Percentiles rank a stretch among this genome's conserved stretches.
phyloP scores from a whole-genome alignment of 2,888 invertebrate species.

The Spilarctia lutea region DNA sequence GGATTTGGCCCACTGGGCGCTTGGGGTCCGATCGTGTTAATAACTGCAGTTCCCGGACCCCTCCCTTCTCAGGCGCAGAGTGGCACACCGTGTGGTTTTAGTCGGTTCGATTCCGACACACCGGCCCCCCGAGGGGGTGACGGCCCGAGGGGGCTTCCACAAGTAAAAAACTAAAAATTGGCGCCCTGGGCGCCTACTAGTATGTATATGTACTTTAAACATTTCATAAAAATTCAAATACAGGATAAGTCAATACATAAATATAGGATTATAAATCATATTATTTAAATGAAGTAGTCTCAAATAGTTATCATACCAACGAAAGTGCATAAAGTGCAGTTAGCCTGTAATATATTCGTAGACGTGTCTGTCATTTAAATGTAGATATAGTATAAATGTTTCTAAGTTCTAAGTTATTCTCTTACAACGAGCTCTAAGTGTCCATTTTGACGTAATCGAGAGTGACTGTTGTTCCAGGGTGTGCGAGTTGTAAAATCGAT shows the following conservation, averaged over 20 bases:
- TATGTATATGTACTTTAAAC: too few species aligned
- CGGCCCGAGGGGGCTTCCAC: too few species aligned
- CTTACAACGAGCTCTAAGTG: neutral
- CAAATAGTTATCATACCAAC: neutral
- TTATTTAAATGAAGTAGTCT: neutral
- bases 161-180: too few species aligned
- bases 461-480: neutral
- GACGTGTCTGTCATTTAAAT: conserved; percentile 15
- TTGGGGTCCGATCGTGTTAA: too few species aligned
- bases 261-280: neutral
- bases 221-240: neutral
- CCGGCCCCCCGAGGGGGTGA: too few species aligned
- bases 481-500: neutral
- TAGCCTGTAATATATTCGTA: conserved; percentile 7
- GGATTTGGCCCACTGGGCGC: too few species aligned
- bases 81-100: too few species aligned
- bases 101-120: too few species aligned
- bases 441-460: neutral
- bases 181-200: too few species aligned
- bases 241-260: neutral
- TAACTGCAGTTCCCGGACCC: too few species aligned
- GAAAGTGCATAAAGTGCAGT: conserved; percentile 12
- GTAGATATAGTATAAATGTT: neutral
- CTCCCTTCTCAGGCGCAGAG: too few species aligned
- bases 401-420: neutral